Evolutionary conservation across 2,797 vertebrate species (phyloP), one percentile per base, ranked within the genome.

Genomic region (Balearica regulorum): DNA sequence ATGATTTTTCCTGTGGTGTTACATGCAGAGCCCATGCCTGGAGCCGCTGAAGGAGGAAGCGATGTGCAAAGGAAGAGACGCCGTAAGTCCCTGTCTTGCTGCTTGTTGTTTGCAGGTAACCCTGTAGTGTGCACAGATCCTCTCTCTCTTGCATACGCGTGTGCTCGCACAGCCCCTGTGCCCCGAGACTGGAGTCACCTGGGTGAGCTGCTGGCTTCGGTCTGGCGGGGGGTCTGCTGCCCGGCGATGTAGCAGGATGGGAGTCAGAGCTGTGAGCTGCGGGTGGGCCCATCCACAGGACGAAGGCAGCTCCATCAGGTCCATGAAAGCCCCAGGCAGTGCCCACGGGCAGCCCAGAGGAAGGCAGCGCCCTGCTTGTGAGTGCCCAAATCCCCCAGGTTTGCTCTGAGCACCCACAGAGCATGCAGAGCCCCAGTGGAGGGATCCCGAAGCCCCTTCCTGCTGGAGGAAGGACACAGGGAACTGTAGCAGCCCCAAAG

Each of bases 1-100:
- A 35, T 39, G 49, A 1, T 11, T 86, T 71, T 82, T 20, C 19
- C 35, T 33, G 12, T 48, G 87, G 6, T 70, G 25, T 24, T 54
- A 21, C 14, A 31, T 57, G 24, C 94, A 99, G 99, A 98, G 98
- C 97, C 99, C 99, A 1, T 98, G 98, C 87, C 93, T 99, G 98
- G 99, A 99, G 97, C 99, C 99, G 0, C 96, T 98, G 73, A 99
- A 98, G 68, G 99, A 99, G 91, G 99, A 99, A 61, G 96, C 97
- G 3, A 84, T 98, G 93, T 95, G 98, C 97, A 98, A 98, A 48
- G 98, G 98, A 62, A 97, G 98, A 87, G 96, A 97, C 46, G 98
- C 98, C 83, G 99, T 99, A 93, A 99, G 99, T 98, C 66, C 20
- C 33, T 26, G 35, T 28, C 53, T 58, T 28, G 35, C 43, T 51